Evolutionary conservation across 2,888 invertebrate species (phyloP), one percentile per base, ranked within the genome.

Genomic region (Yponomeuta evonymella): DNA sequence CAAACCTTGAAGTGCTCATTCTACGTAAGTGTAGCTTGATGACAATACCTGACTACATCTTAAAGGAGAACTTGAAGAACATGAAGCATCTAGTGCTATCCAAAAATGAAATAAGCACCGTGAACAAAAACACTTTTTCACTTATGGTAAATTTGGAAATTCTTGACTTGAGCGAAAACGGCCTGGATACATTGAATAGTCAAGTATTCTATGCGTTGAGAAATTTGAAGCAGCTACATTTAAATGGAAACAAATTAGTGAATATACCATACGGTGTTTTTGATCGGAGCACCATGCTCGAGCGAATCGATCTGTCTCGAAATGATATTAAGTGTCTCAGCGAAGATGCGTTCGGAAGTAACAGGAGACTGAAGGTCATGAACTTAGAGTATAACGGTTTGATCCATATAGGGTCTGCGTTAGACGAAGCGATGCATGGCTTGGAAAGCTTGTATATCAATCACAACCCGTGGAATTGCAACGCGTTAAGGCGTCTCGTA

Each of bases 401-500:
- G 51, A 58, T 58, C 3, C 3, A 58, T 5, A 15, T 58, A 12
- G 51, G 51, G 3, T 12, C 12, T 12, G 51, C 15, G 5, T 12
- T 58, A 12, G 51, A 58, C 51, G 15, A 15, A 15, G 5, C 51
- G 8, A 58, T 58, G 12, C 4, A 15, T 1, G 51, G 12, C 15
- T 73, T 90, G 43, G 79, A 75, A 2, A 87, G 87, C 72, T 86
- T 90, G 71, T 83, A 81, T 71, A 87, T 90, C 48, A 83, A 88
- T 29, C 83, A 86, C n/a, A 91, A 90, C 72, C 90, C 89, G 2
- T 90, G 89, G 88, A 89, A 90, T 71, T 91, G 91, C 73, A 79
- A 85, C 0, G 90, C 90, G 75, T 76, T 90, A 0, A 79, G 77
- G 67, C 83, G 89, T 51, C 72, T 88, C 30, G 62, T 90, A 1